These are phyloP conservation scores for Cotesia vestalis DNA, from an alignment of 1,140 invertebrate genomes.

Conservation along the genomic window DNA sequence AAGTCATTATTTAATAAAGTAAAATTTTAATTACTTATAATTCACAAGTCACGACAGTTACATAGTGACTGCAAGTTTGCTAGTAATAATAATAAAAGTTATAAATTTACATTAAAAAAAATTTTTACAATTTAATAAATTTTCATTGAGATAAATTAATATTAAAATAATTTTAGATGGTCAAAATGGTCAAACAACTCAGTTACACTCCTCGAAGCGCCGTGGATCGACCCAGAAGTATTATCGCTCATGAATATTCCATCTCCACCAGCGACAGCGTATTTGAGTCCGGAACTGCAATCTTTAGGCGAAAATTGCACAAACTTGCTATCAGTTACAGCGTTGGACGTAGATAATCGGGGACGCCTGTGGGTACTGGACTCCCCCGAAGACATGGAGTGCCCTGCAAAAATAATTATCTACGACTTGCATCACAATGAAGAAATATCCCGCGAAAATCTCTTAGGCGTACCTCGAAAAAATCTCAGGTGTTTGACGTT, in stretches of 20 bases:
- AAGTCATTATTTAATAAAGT: too few species aligned
- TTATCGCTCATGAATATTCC: constrained; percentile 13
- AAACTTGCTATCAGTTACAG: constrained; percentile 40
- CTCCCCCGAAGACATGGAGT: constrained; percentile 31
- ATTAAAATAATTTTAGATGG: constrained; percentile 16
- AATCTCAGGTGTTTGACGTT: constrained; percentile 41
- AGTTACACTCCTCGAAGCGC: constrained; percentile 43
- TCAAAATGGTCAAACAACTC: constrained; percentile 13
- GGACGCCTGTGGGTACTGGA: constrained; percentile 51
- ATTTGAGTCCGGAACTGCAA: constrained; percentile 26
- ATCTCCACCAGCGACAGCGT: constrained; percentile 14
- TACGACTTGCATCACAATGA: constrained; percentile 46
- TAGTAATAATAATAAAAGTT: too few species aligned
- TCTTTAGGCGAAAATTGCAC: constrained; percentile 16
- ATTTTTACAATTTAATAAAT: too few species aligned
- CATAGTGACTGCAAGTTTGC: too few species aligned
- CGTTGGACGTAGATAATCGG: constrained; percentile 43
- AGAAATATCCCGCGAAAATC: constrained; percentile 38
- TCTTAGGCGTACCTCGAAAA: constrained; percentile 36
- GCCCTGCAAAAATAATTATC: constrained; percentile 44
- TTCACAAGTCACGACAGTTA: too few species aligned
- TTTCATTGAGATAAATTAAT: too few species aligned
- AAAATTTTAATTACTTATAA: too few species aligned
- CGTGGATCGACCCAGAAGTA: constrained; percentile 45
- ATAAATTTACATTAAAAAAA: too few species aligned